Percentiles rank a stretch among this genome's conserved stretches.
These are phyloP conservation scores for Sarcophaga rosellei DNA, from an alignment of 2,888 invertebrate genomes.

Conservation along the genomic window DNA sequence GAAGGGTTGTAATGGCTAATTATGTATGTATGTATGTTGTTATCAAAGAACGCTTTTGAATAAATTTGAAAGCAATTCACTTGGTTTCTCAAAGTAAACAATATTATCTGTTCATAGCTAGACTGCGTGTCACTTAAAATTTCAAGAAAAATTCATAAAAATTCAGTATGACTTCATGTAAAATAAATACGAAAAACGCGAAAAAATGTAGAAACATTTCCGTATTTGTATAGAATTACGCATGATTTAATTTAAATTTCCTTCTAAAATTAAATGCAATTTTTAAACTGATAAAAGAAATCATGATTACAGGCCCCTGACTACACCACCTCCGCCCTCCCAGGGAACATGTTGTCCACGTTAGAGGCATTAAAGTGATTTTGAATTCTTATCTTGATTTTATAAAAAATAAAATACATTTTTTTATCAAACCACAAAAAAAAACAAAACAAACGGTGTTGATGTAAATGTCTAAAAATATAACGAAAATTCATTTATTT, in stretches of 20 bases:
- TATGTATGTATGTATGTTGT: too few relatives aligned
- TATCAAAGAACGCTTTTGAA: too few relatives aligned
- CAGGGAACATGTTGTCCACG: not conserved
- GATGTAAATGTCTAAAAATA: conserved; percentile 57
- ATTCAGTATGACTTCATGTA: not conserved
- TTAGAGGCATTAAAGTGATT: not conserved
- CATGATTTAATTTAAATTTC: conserved; percentile 50
- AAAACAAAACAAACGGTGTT: conserved; percentile 33
- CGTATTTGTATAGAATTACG: conserved; percentile 27
- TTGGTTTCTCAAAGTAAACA: not conserved
- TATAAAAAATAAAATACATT: not conserved
- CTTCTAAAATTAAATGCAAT: conserved; percentile 25
- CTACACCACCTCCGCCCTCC: not conserved
- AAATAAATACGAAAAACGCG: not conserved
- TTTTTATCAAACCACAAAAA: conserved; percentile 8
- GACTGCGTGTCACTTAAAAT: not conserved
- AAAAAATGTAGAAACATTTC: conserved; percentile 2
- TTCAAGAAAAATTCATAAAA: not conserved
- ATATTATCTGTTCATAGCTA: not conserved
- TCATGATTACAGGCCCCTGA: not conserved
- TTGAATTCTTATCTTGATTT: not conserved
- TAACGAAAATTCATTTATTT: conserved; percentile 27
- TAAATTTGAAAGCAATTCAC: too few relatives aligned
- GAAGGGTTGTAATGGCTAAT: too few relatives aligned
- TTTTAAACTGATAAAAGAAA: conserved; percentile 43